Evolutionary conservation across 2,797 vertebrate species (phyloP), one percentile per base, ranked within the genome.

Genomic region (Tympanoctomys barrerae): DNA sequence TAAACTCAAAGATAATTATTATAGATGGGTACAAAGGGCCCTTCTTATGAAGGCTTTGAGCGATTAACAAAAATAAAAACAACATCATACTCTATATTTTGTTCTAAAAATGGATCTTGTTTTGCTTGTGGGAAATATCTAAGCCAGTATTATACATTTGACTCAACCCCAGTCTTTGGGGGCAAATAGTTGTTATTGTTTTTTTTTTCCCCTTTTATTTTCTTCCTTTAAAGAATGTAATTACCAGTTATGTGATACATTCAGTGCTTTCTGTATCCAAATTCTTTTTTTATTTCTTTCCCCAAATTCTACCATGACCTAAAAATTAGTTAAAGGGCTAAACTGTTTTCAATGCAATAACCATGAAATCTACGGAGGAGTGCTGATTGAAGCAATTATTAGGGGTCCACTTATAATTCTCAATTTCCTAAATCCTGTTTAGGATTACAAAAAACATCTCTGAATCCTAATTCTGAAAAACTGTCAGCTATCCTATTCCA

Each of bases 301-400:
- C 42, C 42, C 42, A 42, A 42, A 92, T 71, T 95, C 91, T 92
- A 89, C 62, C 42, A 79, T 68, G 71, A 92, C 86, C 92, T 87
- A 71, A 94, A 96, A 97, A 96, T 95, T 57, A 71, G 24, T 82
- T 88, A 88, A 93, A 94, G 89, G 84, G 79, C 28, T 96, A 96
- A 96, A 90, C 0, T 90, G 70, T 59, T 95, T 94, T 95, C 77
- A 89, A 54, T 49, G 42, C 28, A 94, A 84, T 87, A 94, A 91
- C 78, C 80, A 92, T 49, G 59, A 90, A 46, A 89, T 95, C 49
- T 81, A 84, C 33, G 70, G 52, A 71, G 61, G 54, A 92, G 89
- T 92, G 83, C 54, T 84, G 86, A 96, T 78, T 92, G 92, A 96
- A 94, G 80, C 64, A 81, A 92, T 87, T 86, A 90, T 39, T 77